Evolutionary conservation across 2,113 vertebrate species (phyloP).

Genomic region (Neodontobutis hainanensis): DNA sequence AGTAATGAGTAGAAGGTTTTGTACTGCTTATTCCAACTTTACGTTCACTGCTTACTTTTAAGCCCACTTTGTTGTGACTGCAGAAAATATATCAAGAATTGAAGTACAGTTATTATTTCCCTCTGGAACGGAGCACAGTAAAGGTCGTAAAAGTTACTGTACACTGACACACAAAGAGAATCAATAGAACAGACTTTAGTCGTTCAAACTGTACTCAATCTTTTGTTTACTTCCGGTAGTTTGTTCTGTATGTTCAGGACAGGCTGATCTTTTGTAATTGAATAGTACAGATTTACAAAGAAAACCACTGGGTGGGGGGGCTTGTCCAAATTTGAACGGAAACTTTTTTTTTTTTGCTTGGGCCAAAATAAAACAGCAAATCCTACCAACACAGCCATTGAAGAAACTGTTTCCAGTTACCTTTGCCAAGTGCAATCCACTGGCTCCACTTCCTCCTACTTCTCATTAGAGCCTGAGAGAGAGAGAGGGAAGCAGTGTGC

Average conservation of each 20-base stretch:
- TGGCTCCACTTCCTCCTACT: conserved; percentile 59
- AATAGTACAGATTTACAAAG: conserved; percentile 10
- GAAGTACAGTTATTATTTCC: too few species aligned
- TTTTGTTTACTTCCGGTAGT: conserved; percentile 44
- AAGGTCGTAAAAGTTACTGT: not conserved
- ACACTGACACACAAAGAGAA: conserved; percentile 10
- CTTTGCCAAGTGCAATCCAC: conserved; percentile 68
- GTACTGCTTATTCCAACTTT: too few species aligned
- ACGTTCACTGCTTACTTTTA: too few species aligned
- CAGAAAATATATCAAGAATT: too few species aligned
- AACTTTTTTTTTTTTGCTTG: conserved; percentile 24
- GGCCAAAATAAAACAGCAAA: conserved; percentile 44
- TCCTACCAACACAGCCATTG: conserved; percentile 55
- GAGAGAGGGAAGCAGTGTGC: conserved; percentile 59
- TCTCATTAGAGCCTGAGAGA: conserved; percentile 66
- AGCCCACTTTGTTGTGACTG: too few species aligned
- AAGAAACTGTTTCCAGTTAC: conserved; percentile 58
- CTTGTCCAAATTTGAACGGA: conserved; percentile 23
- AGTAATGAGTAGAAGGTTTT: too few species aligned
- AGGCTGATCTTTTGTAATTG: conserved; percentile 42
- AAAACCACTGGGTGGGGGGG: conserved; percentile 1
- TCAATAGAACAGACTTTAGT: not conserved
- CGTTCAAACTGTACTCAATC: conserved; percentile 15
- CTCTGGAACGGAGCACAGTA: not conserved
- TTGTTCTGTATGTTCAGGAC: conserved; percentile 56